Conservation (phyloP, 30 jellyfish, hydroid and myxozoan species). For the Nemopilema nomurai region DNA sequence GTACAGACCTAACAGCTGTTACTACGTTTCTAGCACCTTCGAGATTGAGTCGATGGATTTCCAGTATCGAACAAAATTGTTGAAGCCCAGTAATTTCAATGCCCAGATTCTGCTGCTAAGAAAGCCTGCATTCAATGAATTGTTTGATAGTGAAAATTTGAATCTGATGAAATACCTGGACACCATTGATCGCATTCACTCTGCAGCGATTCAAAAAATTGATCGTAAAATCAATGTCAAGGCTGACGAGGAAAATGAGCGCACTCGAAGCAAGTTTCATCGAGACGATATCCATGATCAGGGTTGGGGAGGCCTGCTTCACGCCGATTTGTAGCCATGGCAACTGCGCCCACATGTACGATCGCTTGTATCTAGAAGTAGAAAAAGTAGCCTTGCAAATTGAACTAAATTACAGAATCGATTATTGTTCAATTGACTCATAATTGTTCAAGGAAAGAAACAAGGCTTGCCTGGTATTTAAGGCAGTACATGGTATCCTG, state of each 20-base stretch:
- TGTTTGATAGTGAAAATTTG: too few relatives aligned
- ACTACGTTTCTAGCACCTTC: too few relatives aligned
- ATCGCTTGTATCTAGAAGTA: constrained; percentile 81
- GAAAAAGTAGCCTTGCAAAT: neutral
- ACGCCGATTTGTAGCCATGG: constrained; percentile 99
- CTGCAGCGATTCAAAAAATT: constrained; percentile 97
- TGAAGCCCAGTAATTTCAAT: too few relatives aligned
- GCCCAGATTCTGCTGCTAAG: too few relatives aligned
- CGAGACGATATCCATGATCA: constrained; percentile 94
- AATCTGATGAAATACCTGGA: constrained; percentile 92
- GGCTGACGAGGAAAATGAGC: constrained; percentile 75
- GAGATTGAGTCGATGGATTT: too few relatives aligned
- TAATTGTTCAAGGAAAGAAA: too few relatives aligned
- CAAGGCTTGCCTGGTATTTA: neutral
- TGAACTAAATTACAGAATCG: too few relatives aligned
- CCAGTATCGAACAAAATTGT: too few relatives aligned
- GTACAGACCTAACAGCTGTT: too few relatives aligned
- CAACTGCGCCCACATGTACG: constrained; percentile 99
- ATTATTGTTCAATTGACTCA: too few relatives aligned
- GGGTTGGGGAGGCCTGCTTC: constrained; percentile 80
- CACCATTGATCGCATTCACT: constrained; percentile 92
- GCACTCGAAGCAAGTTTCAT: constrained; percentile 98
- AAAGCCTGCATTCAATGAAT: too few relatives aligned
- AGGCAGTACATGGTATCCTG: neutral
- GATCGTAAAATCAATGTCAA: constrained; percentile 78